A percentile compares a stretch with the other conserved stretches of the same genome.
Evolutionary conservation across 2,888 invertebrate species (phyloP).

Genomic region (Euspilapteryx auroguttella): DNA sequence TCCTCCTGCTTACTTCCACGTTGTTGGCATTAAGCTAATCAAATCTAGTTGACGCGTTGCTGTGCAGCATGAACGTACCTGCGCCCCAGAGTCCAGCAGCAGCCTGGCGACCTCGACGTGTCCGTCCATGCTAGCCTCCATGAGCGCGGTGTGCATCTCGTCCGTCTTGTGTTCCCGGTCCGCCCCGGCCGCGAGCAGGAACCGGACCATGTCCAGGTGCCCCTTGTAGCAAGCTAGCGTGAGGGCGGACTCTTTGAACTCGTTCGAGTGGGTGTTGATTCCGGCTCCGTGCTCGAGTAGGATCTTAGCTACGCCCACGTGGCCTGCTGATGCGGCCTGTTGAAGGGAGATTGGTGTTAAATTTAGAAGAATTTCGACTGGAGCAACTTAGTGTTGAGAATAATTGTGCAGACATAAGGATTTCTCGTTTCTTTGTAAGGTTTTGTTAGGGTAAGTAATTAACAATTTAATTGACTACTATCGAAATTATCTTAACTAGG

Average conservation of each 20-base stretch:
- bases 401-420: too few species aligned
- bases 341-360: too few species aligned
- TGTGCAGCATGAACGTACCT: too few species aligned
- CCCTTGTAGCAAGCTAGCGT: slow-evolving; percentile 95
- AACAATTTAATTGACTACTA: too few species aligned
- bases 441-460: too few species aligned
- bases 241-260: slow-evolving; percentile 97
- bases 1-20: too few species aligned
- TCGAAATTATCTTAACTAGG: too few species aligned
- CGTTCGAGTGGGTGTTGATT: slow-evolving; percentile 98
- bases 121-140: slow-evolving; percentile 99
- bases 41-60: too few species aligned
- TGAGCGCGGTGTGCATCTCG: slow-evolving; percentile 99
- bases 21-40: too few species aligned
- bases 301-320: slow-evolving; percentile 89
- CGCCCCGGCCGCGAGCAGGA: slow-evolving; percentile 92
- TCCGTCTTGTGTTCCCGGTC: slow-evolving; percentile 98
- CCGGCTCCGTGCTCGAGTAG: slow-evolving; percentile 92
- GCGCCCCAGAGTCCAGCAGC: slow-evolving; percentile 94
- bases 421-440: too few species aligned
- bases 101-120: slow-evolving; percentile 96
- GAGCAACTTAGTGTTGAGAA: too few species aligned
- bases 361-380: too few species aligned
- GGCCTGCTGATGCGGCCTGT: slow-evolving; percentile 89
- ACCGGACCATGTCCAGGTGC: slow-evolving; percentile 96